Conservation (phyloP, 2,113 vertebrate genomes). For the Probosciger aterrimus region DNA sequence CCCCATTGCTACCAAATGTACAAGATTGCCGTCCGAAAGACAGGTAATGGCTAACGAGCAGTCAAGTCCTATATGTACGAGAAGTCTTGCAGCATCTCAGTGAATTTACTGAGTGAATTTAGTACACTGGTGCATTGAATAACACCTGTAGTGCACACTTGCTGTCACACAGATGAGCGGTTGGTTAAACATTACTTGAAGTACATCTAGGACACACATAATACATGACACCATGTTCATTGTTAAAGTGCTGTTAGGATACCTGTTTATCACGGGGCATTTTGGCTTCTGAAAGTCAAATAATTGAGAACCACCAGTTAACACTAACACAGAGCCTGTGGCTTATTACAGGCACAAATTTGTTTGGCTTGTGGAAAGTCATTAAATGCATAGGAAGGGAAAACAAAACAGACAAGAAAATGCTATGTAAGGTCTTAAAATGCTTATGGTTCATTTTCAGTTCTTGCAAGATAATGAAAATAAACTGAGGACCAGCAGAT, state of each 20-base stretch:
- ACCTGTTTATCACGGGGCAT: neutral
- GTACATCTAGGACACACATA: neutral
- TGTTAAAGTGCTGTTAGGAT: neutral
- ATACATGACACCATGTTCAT: fast-evolving
- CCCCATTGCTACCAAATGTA: fast-evolving
- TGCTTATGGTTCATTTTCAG: neutral
- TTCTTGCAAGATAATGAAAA: neutral
- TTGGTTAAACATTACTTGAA: neutral
- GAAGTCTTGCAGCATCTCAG: neutral
- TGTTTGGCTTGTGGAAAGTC: neutral
- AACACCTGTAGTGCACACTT: fast-evolving
- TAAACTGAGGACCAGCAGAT: neutral
- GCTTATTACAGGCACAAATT: neutral
- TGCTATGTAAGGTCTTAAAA: neutral
- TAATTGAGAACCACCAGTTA: too few relatives aligned
- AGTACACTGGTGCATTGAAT: fast-evolving
- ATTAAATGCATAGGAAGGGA: neutral
- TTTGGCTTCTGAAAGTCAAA: neutral
- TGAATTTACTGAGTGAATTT: neutral
- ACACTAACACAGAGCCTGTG: neutral
- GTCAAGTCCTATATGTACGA: too few relatives aligned
- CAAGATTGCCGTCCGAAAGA: fast-evolving
- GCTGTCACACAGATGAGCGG: fast-evolving
- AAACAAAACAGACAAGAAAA: neutral
- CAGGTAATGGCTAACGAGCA: fast-evolving